Evolutionary conservation across 2,888 invertebrate genomes (phyloP).

Genomic region (Augochlorella aurata): DNA sequence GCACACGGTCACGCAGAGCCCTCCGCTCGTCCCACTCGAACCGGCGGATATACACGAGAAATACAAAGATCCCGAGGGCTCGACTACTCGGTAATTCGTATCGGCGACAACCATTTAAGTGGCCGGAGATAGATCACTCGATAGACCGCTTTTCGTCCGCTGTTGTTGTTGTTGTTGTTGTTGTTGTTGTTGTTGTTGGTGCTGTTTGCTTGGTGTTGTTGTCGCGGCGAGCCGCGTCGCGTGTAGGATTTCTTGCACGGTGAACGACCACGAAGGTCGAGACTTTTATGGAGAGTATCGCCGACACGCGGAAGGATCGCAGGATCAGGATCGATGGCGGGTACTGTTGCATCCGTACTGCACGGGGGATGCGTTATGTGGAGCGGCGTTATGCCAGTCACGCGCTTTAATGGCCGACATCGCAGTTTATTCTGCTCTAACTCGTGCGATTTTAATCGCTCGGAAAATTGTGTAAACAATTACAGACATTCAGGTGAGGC

Average conservation of each 20-base stretch:
- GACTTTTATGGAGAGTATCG: slow-evolving; percentile 9
- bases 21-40: slow-evolving; percentile 56
- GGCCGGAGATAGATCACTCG: slow-evolving; percentile 51
- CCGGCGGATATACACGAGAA: slow-evolving; percentile 51
- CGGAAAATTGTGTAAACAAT: no score
- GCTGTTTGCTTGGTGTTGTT: neutral
- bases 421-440: neutral
- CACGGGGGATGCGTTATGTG: neutral
- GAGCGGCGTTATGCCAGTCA: neutral
- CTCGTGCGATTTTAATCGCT: no score
- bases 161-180: slow-evolving; percentile 5
- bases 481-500: no score
- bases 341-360: neutral
- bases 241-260: slow-evolving; percentile 7
- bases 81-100: slow-evolving; percentile 55
- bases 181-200: no score
- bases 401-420: neutral
- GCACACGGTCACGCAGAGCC: slow-evolving; percentile 62
- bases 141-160: slow-evolving; percentile 46
- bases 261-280: slow-evolving; percentile 1
- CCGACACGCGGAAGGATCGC: neutral
- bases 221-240: neutral
- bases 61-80: slow-evolving; percentile 53
- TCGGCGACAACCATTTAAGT: slow-evolving; percentile 56
- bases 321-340: neutral